Conservation (phyloP, 2,797 vertebrate species). For the Semotilus atromaculatus region DNA sequence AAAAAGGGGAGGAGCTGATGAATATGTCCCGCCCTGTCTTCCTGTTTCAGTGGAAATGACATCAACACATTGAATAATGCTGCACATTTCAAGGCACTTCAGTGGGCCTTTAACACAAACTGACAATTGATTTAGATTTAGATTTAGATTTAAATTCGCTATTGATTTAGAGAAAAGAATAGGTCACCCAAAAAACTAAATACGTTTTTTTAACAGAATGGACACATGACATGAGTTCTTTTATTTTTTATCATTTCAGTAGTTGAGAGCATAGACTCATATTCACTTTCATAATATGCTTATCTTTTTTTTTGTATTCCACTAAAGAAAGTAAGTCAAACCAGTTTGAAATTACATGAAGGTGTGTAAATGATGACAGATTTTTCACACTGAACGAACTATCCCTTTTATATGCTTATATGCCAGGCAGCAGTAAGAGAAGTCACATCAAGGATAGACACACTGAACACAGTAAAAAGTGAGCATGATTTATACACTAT, state of each 20-base stretch:
- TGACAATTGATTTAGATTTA: too few relatives aligned
- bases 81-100: too few relatives aligned
- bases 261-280: not conserved
- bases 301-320: not conserved
- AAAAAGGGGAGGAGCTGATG: too few relatives aligned
- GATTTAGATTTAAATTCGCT: too few relatives aligned
- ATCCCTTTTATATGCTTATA: not conserved
- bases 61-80: too few relatives aligned
- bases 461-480: not conserved
- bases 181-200: not conserved
- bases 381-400: not conserved
- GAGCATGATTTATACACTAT: not conserved
- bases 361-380: not conserved
- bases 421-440: not conserved
- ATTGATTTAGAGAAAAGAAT: not conserved
- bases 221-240: not conserved
- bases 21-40: too few relatives aligned
- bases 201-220: not conserved
- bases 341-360: not conserved
- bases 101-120: not conserved
- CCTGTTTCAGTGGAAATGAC: too few relatives aligned
- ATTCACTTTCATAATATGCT: not conserved
- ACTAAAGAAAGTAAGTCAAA: not conserved
- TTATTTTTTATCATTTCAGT: not conserved
- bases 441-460: not conserved